A percentile compares a stretch with the other conserved stretches of the same genome.
Evolutionary conservation across 2,797 vertebrate species (phyloP).

Genomic region (Clarias fuscus): DNA sequence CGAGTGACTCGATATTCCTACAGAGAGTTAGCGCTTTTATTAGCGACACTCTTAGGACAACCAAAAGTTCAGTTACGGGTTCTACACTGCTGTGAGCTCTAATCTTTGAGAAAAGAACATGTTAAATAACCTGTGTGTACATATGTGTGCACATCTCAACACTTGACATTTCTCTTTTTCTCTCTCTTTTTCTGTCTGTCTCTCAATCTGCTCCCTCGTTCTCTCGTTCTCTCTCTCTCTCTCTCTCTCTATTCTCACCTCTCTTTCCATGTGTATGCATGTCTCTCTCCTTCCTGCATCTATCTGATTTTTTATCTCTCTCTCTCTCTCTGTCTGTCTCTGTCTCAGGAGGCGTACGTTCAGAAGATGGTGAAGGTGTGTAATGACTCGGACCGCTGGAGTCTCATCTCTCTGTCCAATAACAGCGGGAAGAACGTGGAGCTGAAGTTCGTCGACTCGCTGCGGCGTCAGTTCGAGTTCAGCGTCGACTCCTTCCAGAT

Average conservation of each 20-base stretch:
- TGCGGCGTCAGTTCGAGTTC: conserved; percentile 98
- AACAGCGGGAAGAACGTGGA: conserved; percentile 99
- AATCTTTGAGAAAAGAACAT: not conserved
- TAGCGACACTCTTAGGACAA: not conserved
- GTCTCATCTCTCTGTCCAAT: conserved; percentile 98
- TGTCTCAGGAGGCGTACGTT: conserved; percentile 92
- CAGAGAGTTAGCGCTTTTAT: not conserved
- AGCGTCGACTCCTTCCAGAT: conserved; percentile 99
- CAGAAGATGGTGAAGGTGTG: conserved; percentile 99
- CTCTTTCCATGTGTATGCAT: not conserved
- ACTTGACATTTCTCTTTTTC: not conserved
- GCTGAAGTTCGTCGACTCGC: conserved; percentile 97
- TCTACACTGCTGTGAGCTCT: not conserved
- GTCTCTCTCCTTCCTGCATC: not conserved
- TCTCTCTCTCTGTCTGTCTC: not conserved
- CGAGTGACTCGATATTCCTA: not conserved
- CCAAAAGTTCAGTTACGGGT: not conserved
- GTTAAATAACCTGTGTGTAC: not conserved
- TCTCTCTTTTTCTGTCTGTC: not conserved
- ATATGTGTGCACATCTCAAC: not conserved
- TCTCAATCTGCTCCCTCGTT: not conserved
- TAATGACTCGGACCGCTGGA: conserved; percentile 97
- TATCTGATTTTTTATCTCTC: not conserved
- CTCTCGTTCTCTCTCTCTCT: too few relatives aligned
- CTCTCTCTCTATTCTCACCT: not conserved